Evolutionary conservation across 2,113 vertebrate species (phyloP).

Genomic region (Peromyscus californicus): DNA sequence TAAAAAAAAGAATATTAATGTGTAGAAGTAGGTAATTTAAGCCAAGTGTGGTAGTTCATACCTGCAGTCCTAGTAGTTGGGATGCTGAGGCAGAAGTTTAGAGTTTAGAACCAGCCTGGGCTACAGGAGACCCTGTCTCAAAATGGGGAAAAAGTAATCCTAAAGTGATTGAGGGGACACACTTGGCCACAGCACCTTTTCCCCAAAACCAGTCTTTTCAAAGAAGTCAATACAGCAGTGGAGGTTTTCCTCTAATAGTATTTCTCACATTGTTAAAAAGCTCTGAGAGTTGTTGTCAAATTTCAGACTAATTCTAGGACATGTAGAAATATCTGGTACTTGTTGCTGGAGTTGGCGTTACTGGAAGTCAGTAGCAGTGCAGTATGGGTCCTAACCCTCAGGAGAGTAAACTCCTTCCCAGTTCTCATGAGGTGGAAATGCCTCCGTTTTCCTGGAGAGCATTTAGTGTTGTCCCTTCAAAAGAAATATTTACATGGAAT

Average conservation of each 20-base stretch:
- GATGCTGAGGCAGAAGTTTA: not conserved
- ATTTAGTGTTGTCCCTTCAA: not conserved
- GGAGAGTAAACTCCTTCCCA: not conserved
- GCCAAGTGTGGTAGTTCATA: not conserved
- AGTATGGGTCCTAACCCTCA: not conserved
- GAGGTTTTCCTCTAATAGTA: not conserved
- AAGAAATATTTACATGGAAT: not conserved
- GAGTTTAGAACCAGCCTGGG: not conserved
- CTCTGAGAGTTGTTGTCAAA: not conserved
- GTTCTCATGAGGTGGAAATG: not conserved
- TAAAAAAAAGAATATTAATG: too few species aligned
- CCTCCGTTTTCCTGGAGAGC: not conserved
- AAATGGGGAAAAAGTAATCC: not conserved
- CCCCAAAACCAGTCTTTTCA: not conserved
- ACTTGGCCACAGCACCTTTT: not conserved
- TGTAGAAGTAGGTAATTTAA: not conserved
- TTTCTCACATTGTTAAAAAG: not conserved
- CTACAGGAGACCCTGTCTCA: not conserved
- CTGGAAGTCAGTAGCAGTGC: not conserved
- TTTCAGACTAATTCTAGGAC: not conserved
- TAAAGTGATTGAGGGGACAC: not conserved
- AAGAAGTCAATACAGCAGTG: not conserved
- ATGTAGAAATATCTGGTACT: slow-evolving; percentile 12
- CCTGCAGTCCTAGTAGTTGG: not conserved
- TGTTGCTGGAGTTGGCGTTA: not conserved